These are phyloP conservation scores for Sebastes aleutianus DNA, from an alignment of 2,797 vertebrate species.

Conservation along the genomic window DNA sequence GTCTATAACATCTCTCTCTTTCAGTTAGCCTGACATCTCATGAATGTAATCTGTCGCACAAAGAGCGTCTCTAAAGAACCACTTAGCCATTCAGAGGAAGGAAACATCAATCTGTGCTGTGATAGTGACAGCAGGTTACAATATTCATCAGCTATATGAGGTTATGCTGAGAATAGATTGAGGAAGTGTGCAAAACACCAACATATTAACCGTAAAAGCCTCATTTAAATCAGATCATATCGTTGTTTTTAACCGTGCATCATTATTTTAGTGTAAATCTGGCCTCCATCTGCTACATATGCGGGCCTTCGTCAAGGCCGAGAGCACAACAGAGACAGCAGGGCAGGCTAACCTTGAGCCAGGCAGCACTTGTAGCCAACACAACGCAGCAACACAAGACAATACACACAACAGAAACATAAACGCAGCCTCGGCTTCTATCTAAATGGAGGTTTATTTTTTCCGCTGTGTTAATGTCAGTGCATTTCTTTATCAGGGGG, in stretches of 20 bases:
- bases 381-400: slow-evolving; percentile 68
- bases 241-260: not conserved
- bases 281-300: slow-evolving; percentile 11
- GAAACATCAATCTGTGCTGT: slow-evolving; percentile 26
- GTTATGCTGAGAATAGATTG: not conserved
- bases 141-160: not conserved
- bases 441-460: slow-evolving; percentile 22
- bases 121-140: not conserved
- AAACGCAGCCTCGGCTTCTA: not conserved
- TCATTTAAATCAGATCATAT: not conserved
- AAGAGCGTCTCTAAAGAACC: slow-evolving; percentile 42
- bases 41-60: slow-evolving; percentile 42
- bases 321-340: slow-evolving; percentile 44
- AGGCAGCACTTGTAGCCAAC: slow-evolving; percentile 66
- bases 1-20: slow-evolving; percentile 48
- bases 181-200: slow-evolving; percentile 6
- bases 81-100: slow-evolving; percentile 22
- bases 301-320: slow-evolving; percentile 70
- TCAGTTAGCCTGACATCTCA: slow-evolving; percentile 46
- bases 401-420: slow-evolving; percentile 58
- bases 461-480: slow-evolving; percentile 41
- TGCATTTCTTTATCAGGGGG: slow-evolving; percentile 49
- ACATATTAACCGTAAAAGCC: not conserved
- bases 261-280: slow-evolving; percentile 11
- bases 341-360: slow-evolving; percentile 75